Base-by-base conservation (phyloP, 2,888 invertebrate genomes). In the Piscicola geometra region DNA sequence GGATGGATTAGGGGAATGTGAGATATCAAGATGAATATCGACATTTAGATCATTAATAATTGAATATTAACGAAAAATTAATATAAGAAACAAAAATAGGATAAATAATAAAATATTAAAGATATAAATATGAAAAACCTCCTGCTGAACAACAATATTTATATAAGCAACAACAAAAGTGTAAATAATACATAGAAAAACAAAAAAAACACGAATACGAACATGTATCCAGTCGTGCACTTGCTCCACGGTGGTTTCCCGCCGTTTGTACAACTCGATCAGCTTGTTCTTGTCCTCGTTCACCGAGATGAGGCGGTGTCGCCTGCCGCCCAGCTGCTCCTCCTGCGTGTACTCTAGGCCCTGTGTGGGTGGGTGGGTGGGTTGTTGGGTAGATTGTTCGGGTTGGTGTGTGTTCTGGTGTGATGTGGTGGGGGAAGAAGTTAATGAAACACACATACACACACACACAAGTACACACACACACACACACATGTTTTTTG, bases 401-500 rank as follows among this genome's bases (percentile, higher is more conserved):
- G n/a, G n/a, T n/a, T n/a, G n/a, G n/a, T n/a, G n/a, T n/a, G n/a
- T n/a, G n/a, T n/a, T n/a, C n/a, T n/a, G n/a, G n/a, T n/a, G n/a
- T n/a, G n/a, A n/a, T n/a, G n/a, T n/a, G n/a, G n/a, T n/a, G n/a
- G n/a, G n/a, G n/a, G n/a, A n/a, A n/a, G n/a, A n/a, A n/a, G n/a
- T n/a, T n/a, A n/a, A n/a, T n/a, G n/a, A n/a, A n/a, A n/a, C n/a
- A n/a, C n/a, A n/a, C n/a, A n/a, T n/a, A n/a, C 25, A 60, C 1
- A 30, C 25, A 18, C 52, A 50, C 15, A 21, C 21, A 28, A 68
- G 68, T 25, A 33, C 32, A 68, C 32, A 68, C 18, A 60, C 25
- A 12, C 28, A 25, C n/a, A 60, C 52, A 35, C 52, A 73, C 73
- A 60, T 56, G 88, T 81, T 89, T 88, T 78, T 86, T 85, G 69